Evolutionary conservation across 37 sponge, comb jelly and placozoan genomes (phyloP), one percentile per base, ranked within the genome.

Genomic region (Ephydatia muelleri): DNA sequence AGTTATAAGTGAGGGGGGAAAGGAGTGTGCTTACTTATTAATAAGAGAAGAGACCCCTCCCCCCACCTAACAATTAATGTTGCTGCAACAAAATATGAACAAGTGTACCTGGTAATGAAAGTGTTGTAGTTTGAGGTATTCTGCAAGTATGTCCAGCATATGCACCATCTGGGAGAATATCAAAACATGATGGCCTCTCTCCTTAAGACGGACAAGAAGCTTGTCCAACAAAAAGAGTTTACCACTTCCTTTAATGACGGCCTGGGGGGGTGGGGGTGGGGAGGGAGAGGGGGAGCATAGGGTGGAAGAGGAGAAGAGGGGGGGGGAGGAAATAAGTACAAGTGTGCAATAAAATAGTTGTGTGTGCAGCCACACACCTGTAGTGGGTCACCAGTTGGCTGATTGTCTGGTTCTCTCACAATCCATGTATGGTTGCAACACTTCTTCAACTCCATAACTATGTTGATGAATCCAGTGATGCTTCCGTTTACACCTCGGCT

Each of bases 151-250:
- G n/a, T n/a, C n/a, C n/a, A n/a, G n/a, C n/a, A n/a, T n/a, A n/a
- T n/a, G n/a, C n/a, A n/a, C 99, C 99, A 98, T 98, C 88, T 98
- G 99, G 8, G 96, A 96, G 94, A 98, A 98, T 77, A 98, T 98
- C 65, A 98, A 88, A 0, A 98, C 99, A 21, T 96, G 83, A 67
- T 94, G 91, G 23, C 99, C 99, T 22, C 70, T 88, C 88, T 91
- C 87, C 70, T 89, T 92, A 78, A 96, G 84, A 30, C 99, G 83
- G 0, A 86, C 84, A 76, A 98, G 88, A 35, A 98, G 84, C 82
- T 98, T 98, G 90, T 98, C 99, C 85, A 98, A 73, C 65, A n/a
- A n/a, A n/a, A n/a, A n/a, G 96, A 98, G 81, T 82, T 98, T 98
- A 21, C 99, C 99, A 82, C 99, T 98, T 38, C 98, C 98, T 33